These are phyloP conservation scores for Neodiprion fabricii DNA, from an alignment of 1,140 invertebrate genomes.

Conservation along the genomic window DNA sequence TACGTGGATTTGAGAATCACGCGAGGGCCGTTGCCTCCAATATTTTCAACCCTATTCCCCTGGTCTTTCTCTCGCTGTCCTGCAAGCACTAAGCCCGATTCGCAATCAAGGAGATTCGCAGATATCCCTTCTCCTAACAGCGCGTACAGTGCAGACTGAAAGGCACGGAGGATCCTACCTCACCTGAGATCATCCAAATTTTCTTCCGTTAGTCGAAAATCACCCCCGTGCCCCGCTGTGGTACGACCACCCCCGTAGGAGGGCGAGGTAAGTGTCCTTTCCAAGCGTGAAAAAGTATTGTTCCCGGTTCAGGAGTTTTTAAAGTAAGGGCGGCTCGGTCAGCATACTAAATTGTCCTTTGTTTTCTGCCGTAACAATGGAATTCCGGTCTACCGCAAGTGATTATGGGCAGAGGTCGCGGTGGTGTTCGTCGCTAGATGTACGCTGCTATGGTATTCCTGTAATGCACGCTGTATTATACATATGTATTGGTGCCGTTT, in stretches of 20 bases:
- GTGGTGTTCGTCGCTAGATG: not conserved
- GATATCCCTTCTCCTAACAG: too few relatives aligned
- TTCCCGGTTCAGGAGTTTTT: not conserved
- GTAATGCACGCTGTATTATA: not conserved
- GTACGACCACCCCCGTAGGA: not conserved
- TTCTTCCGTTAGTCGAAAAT: too few relatives aligned
- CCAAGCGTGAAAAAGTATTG: constrained; percentile 2
- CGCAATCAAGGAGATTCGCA: too few relatives aligned
- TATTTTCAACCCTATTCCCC: too few relatives aligned
- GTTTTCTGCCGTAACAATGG: not conserved
- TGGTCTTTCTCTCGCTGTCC: too few relatives aligned
- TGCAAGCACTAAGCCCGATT: too few relatives aligned
- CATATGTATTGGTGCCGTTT: not conserved
- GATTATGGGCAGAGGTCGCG: not conserved
- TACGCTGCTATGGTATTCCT: not conserved
- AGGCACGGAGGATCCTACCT: too few relatives aligned
- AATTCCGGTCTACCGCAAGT: constrained; percentile 1
- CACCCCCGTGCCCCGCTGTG: not conserved
- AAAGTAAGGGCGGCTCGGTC: not conserved
- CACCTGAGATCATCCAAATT: too few relatives aligned
- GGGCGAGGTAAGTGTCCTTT: not conserved
- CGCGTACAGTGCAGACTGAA: too few relatives aligned
- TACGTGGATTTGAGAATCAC: too few relatives aligned
- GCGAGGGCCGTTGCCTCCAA: too few relatives aligned
- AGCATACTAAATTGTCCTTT: not conserved